Evolutionary conservation across 1,140 invertebrate genomes (phyloP).

Genomic region (Battus philenor): DNA sequence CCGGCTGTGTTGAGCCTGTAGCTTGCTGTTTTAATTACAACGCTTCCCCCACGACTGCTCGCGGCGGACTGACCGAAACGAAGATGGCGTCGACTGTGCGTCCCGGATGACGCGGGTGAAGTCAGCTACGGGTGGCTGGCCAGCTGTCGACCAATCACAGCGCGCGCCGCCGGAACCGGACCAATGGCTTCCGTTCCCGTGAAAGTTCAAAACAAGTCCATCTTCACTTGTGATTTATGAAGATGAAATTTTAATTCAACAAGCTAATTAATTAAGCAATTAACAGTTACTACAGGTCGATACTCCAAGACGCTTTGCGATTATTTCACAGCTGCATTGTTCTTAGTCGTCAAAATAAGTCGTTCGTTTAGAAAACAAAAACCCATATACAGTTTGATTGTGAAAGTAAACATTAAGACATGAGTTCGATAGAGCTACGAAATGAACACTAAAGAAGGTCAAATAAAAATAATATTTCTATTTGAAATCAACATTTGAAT

Average conservation of each 20-base stretch:
- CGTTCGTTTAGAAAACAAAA: too few species aligned
- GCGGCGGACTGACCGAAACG: constrained; percentile 58
- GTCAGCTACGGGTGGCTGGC: constrained; percentile 37
- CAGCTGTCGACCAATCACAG: constrained; percentile 42
- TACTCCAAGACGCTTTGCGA: constrained; percentile 11
- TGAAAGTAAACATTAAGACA: too few species aligned
- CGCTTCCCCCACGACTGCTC: constrained; percentile 48
- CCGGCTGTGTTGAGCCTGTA: constrained; percentile 34
- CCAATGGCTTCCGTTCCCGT: constrained; percentile 51
- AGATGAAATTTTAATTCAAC: constrained; percentile 22
- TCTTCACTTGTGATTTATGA: constrained; percentile 27
- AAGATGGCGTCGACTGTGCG: constrained; percentile 49
- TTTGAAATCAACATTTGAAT: too few species aligned
- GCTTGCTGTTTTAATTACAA: constrained; percentile 25
- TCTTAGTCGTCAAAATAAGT: too few species aligned
- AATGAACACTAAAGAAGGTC: too few species aligned
- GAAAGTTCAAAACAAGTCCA: constrained; percentile 51
- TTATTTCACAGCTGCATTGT: too few species aligned
- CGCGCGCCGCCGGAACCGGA: not conserved
- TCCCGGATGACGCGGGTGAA: constrained; percentile 46
- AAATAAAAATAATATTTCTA: too few species aligned
- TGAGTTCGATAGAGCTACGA: too few species aligned
- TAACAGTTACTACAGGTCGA: constrained; percentile 27
- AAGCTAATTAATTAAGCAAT: constrained; percentile 26
- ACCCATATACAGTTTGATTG: too few species aligned